Evolutionary conservation across 2,797 vertebrate species (phyloP), one percentile per base, ranked within the genome.

Genomic region (Florisuga fusca): DNA sequence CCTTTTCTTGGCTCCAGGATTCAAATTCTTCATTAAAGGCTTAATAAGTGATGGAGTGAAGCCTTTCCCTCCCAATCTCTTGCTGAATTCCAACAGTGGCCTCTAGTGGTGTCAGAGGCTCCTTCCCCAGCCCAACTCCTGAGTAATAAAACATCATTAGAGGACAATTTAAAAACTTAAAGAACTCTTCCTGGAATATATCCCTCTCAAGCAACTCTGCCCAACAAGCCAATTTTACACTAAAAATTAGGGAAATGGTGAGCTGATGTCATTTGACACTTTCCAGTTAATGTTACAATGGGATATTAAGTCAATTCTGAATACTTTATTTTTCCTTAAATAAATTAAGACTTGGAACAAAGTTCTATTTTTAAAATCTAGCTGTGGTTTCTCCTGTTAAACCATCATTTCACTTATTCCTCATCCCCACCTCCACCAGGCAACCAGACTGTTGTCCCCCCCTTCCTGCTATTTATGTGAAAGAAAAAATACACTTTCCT

Each of bases 1-100:
- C 11, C 6, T 43, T 20, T 57, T 54, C 23, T 63, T 17, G 21
- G 8, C 59, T 66, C n/a, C 34, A 2, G 4, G 16, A 4, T 20
- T 62, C 2, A 53, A 41, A 45, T 3, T 5, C 8, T 36, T 87
- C 45, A 4, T 25, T n/a, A n/a, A 55, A 55, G 17, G 19, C 22
- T 23, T 6, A 38, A 2, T 4, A 7, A 63, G 17, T 0, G 0
- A 1, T 12, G 46, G 51, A 58, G 20, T 8, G 4, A 10, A 5
- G 16, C 7, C 15, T 26, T 79, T 50, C 7, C 1, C 17, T 11
- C 1, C 0, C 4, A 38, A 17, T 5, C 14, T 16, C 46, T 61
- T 85, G 23, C 54, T 48, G 16, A 90, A 77, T 84, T 81, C 36
- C 96, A 90, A 90, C 66, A 87, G 86, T 68, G 96, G 50, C 97